A percentile compares a stretch with the other conserved stretches of the same genome.
These are phyloP conservation scores for Actias luna DNA, from an alignment of 2,888 invertebrate species.

Conservation along the genomic window DNA sequence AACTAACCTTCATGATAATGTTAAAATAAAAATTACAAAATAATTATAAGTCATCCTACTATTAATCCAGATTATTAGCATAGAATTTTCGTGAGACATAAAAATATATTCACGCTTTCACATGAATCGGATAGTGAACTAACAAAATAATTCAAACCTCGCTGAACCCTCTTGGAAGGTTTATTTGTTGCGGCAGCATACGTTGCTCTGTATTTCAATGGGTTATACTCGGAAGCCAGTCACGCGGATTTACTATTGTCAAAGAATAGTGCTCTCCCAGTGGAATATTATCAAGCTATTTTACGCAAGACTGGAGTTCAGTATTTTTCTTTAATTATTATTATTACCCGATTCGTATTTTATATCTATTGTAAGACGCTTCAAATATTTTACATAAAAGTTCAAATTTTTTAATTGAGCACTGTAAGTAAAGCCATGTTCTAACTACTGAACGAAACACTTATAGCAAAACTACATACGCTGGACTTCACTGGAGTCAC, in stretches of 20 bases:
- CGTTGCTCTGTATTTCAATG: conserved; percentile 28
- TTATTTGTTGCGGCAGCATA: conserved; percentile 20
- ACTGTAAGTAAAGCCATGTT: too few species aligned
- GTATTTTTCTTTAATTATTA: neutral
- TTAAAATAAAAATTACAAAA: too few species aligned
- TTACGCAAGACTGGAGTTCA: neutral
- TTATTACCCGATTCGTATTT: neutral
- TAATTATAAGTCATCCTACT: too few species aligned
- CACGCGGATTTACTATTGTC: conserved; percentile 29
- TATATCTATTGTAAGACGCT: too few species aligned
- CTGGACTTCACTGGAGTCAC: too few species aligned
- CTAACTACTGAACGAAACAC: too few species aligned
- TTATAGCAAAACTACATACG: too few species aligned
- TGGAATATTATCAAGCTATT: conserved; percentile 18
- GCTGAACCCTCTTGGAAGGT: neutral
- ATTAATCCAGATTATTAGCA: too few species aligned
- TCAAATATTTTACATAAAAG: too few species aligned
- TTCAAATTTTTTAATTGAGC: too few species aligned
- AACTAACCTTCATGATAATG: too few species aligned
- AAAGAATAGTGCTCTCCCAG: conserved; percentile 20
- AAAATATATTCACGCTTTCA: neutral
- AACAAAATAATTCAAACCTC: neutral
- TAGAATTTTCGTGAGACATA: neutral
- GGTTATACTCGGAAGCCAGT: conserved; percentile 29
- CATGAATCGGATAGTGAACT: neutral